Conservation (phyloP, 2,888 invertebrate genomes). For the Blomia tropicalis region DNA sequence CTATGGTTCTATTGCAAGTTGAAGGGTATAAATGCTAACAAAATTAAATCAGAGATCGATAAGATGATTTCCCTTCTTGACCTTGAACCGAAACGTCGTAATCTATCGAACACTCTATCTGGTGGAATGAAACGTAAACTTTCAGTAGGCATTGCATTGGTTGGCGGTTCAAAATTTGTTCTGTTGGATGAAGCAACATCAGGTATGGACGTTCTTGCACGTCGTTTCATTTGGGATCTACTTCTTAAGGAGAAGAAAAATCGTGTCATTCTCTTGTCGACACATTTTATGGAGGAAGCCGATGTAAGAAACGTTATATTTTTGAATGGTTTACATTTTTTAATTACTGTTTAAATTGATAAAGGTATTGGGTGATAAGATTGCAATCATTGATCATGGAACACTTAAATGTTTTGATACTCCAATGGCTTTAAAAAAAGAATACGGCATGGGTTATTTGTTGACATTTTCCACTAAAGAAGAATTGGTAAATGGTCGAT, state of each 20-base stretch:
- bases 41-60: conserved; percentile 23
- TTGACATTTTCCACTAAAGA: conserved; percentile 27
- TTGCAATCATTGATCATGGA: conserved; percentile 68
- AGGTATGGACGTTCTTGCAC: conserved; percentile 44
- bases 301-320: no score
- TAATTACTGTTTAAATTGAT: background rate
- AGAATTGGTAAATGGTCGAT: background rate
- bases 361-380: conserved; percentile 50
- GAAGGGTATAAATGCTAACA: background rate
- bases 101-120: conserved; percentile 46
- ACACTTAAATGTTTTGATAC: conserved; percentile 58
- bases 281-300: conserved; percentile 84
- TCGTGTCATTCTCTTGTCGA: conserved; percentile 56
- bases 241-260: conserved; percentile 43
- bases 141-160: conserved; percentile 56
- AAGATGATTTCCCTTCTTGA: conserved; percentile 48
- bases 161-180: conserved; percentile 50
- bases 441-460: conserved; percentile 35
- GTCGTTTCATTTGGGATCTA: conserved; percentile 55
- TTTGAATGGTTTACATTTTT: no score
- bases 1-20: conserved; percentile 56
- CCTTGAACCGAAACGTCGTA: conserved; percentile 48
- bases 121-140: conserved; percentile 63
- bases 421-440: conserved; percentile 58
- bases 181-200: conserved; percentile 43